Evolutionary conservation across 53 echinoderm and acorn worm genomes (phyloP), one percentile per base, ranked within the genome.

Genomic region (Crossaster papposus): DNA sequence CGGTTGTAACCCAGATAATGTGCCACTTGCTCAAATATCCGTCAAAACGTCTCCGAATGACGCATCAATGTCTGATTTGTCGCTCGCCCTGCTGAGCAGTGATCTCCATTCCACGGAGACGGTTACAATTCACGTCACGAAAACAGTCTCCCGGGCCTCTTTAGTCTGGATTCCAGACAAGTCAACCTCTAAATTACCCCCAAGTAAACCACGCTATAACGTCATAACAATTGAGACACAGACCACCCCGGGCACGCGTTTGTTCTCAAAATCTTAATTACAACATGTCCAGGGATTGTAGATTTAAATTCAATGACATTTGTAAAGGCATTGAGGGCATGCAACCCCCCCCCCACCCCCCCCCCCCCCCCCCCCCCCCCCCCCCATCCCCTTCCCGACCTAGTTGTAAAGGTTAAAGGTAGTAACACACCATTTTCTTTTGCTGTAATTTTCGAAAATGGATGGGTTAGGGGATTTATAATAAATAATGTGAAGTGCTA

Each of bases 91-190:
- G 1, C 24, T 68, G 11, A 26, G 22, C 24, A 15, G 17, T 20
- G 68, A 68, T 18, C 17, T 23, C 68, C 22, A 23, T 20, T 28
- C 28, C 24, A 28, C 20, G 24, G 68, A 28, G 68, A 28, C 10
- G 68, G 68, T 26, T 68, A 24, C 26, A 14, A 26, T 26, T 78
- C 12, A 51, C 79, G 79, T 78, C 79, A 78, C 52, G 18, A 44
- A 44, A 44, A 44, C 29, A 26, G 51, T 28, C 79, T 78, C 79
- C 6, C 17, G 20, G 79, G 79, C 51, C 23, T 78, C 51, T 28
- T 78, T 51, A 78, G 79, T 28, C 52, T 33, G 28, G 52, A 78
- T 78, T 78, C 79, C 79, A 52, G 50, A 28, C 24, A 4, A 78
- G 79, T 44, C 28, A 52, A 50, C 35, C 15, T 58, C 22, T 4